These are phyloP conservation scores for Phorcus lineatus DNA, from an alignment of 2,888 invertebrate genomes.

Conservation along the genomic window DNA sequence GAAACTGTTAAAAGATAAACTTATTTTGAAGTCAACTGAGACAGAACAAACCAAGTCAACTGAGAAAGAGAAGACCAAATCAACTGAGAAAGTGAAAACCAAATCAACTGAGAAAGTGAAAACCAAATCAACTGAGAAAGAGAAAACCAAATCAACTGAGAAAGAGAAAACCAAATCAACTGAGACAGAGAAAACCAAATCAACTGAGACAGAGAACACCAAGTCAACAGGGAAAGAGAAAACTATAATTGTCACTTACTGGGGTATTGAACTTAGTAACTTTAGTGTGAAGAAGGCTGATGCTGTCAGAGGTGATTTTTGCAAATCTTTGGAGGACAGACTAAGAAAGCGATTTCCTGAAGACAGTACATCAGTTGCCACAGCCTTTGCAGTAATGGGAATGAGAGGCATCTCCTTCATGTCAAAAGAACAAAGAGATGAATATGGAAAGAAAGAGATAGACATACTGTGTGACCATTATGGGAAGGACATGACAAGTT, in stretches of 20 bases:
- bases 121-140: too few species aligned
- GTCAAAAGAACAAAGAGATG: neutral
- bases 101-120: too few species aligned
- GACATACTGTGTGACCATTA: neutral
- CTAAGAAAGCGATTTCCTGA: slow-evolving; percentile 35
- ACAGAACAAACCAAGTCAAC: too few species aligned
- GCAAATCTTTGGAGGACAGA: neutral
- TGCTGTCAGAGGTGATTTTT: slow-evolving; percentile 28
- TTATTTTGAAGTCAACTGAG: too few species aligned
- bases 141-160: too few species aligned
- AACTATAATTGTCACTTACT: neutral
- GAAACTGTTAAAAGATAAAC: neutral
- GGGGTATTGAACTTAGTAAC: neutral
- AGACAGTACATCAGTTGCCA: neutral
- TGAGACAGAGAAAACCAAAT: too few species aligned
- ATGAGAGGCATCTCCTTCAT: neutral
- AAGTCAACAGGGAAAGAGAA: slow-evolving; percentile 7
- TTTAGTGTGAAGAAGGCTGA: slow-evolving; percentile 33
- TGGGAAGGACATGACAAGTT: neutral
- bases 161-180: too few species aligned
- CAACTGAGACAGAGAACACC: too few species aligned
- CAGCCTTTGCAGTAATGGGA: neutral
- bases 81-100: too few species aligned
- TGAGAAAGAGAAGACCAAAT: too few species aligned
- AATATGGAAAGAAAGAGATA: neutral